These are phyloP conservation scores for Aphaenogaster rudis DNA, from an alignment of 1,140 invertebrate genomes.

Conservation along the genomic window DNA sequence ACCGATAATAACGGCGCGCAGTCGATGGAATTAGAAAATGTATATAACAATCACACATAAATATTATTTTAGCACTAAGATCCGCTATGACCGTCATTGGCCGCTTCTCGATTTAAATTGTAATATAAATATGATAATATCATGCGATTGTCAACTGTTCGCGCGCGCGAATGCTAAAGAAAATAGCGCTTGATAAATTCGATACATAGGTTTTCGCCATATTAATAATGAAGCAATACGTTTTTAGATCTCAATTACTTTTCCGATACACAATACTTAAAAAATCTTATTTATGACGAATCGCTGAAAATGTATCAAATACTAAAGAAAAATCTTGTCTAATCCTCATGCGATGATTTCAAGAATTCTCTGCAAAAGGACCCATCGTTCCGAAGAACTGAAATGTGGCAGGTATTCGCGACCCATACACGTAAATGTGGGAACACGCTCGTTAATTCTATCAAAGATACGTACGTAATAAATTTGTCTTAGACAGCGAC, in stretches of 20 bases:
- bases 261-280: background rate
- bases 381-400: background rate
- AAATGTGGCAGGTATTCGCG: background rate
- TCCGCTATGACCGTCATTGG: too few species aligned
- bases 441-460: conserved; percentile 53
- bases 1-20: too few species aligned
- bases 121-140: too few species aligned
- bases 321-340: background rate
- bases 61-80: too few species aligned
- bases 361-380: background rate
- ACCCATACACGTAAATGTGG: background rate
- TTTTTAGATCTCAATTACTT: background rate
- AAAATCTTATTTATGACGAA: background rate
- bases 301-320: background rate
- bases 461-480: conserved; percentile 76
- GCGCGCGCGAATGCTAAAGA: too few species aligned
- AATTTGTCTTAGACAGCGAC: conserved; percentile 78
- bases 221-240: background rate
- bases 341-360: background rate
- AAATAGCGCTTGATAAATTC: too few species aligned
- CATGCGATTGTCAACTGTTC: too few species aligned
- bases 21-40: too few species aligned
- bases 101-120: too few species aligned
- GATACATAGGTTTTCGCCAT: background rate
- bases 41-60: too few species aligned